phyloP scores from a whole-genome alignment of 1,140 invertebrate species.

The Parasteatoda tepidariorum region DNA sequence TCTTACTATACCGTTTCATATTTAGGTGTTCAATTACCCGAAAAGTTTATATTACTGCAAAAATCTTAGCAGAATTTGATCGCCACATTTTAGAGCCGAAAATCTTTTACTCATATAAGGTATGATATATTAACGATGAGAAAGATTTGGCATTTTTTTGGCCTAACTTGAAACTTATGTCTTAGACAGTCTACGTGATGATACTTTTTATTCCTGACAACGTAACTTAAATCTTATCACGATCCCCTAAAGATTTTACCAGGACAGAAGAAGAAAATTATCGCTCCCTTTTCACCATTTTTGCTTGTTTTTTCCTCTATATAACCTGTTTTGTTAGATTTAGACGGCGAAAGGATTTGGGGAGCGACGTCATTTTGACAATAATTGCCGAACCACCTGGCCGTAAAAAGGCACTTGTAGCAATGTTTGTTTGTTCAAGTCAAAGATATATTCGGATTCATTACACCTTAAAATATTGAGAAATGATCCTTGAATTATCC shows the following conservation, averaged over 20 bases:
- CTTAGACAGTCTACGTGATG: slow-evolving; percentile 41
- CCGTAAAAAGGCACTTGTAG: slow-evolving; percentile 14
- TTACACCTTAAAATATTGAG: too few species aligned
- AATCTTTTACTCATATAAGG: slow-evolving; percentile 1
- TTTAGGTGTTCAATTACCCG: too few species aligned
- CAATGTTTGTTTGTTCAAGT: slow-evolving; percentile 34
- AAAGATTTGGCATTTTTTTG: slow-evolving; percentile 32
- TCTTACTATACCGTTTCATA: too few species aligned
- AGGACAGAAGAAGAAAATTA: slow-evolving; percentile 40
- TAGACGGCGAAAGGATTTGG: slow-evolving; percentile 15
- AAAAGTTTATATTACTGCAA: too few species aligned
- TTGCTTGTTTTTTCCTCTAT: neutral
- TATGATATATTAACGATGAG: slow-evolving; percentile 12
- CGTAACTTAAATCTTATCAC: slow-evolving; percentile 51
- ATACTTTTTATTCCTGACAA: slow-evolving; percentile 45
- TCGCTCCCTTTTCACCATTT: slow-evolving; percentile 12
- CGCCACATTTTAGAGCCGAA: slow-evolving; percentile 14
- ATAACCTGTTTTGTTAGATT: neutral
- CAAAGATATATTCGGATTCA: slow-evolving; percentile 18
- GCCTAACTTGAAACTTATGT: slow-evolving; percentile 16
- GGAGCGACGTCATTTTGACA: slow-evolving; percentile 12
- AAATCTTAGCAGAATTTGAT: slow-evolving; percentile 1
- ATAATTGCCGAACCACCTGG: slow-evolving; percentile 34
- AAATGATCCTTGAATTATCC: too few species aligned
- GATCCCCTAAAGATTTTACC: slow-evolving; percentile 43